Base-by-base conservation (phyloP, 2,113 vertebrate species). In the Fukomys damarensis region DNA sequence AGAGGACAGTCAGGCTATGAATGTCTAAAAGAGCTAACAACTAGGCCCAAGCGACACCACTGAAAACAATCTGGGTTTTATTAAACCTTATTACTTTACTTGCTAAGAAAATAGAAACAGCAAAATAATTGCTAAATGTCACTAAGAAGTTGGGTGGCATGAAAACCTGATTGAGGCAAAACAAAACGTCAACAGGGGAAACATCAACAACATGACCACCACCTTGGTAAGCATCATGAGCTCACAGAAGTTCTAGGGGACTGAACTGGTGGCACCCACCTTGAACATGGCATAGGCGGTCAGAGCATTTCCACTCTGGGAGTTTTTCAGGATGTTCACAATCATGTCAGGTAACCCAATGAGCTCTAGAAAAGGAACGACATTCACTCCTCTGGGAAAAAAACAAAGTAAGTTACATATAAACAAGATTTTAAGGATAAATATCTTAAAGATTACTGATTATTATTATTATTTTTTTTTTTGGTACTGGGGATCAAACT, bases 271-370 rank as follows among this genome's bases (percentile, higher is more conserved):
- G 54, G 77, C 80, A 97, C 98, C 98, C 98, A 99, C 99, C 99
- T 99, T 99, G 97, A 99, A 99, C 99, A 99, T 98, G 87, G 99
- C 99, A 92, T 99, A 99, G 0, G 99, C 99, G 84, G 99, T 99
- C 87, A 99, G 98, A 24, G 99, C 99, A 82, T 99, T 99, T 76
- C 99, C 99, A 93, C 99, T 99, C 30, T 99, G 99, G 43, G 99
- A 99, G 95, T 99, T 98, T 98, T 98, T 99, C 98, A 99, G 98
- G 97, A 99, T 98, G 96, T 94, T 97, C 82, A 99, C 98, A 66
- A 99, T 3, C 4, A 98, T 99, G 97, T 99, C 99, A 76, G 99
- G 99, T 61, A 99, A 97, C 86, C 99, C 99, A 70, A 99, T 96
- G 89, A 99, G 54, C 97, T 99, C 99, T 95, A 99, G 98, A 97